Evolutionary conservation across 2,797 vertebrate genomes (phyloP).

Genomic region (Mycteria americana): DNA sequence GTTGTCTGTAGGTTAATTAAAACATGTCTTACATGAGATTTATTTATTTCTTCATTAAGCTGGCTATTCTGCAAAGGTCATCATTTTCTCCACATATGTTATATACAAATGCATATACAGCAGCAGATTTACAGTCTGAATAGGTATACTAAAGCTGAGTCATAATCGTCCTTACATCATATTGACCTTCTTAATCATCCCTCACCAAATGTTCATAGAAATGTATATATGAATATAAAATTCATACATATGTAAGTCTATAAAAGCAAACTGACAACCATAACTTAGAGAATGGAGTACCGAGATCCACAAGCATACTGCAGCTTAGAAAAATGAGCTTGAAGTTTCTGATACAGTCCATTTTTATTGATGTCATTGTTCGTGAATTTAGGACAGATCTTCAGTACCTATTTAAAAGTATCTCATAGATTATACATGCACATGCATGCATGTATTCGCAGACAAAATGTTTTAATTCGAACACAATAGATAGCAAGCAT

Average conservation of each 20-base stretch:
- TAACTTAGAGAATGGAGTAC: neutral
- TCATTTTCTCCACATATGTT: neutral
- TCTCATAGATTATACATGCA: neutral
- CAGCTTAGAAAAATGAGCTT: neutral
- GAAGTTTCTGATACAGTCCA: neutral
- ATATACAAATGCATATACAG: neutral
- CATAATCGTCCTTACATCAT: neutral
- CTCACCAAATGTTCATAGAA: neutral
- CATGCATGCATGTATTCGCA: neutral
- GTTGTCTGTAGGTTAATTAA: neutral
- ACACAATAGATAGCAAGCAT: neutral
- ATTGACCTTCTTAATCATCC: neutral
- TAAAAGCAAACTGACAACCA: neutral
- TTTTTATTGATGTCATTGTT: neutral
- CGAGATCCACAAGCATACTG: neutral
- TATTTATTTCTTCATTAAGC: neutral
- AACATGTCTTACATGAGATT: neutral
- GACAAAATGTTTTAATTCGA: neutral
- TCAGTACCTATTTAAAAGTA: neutral
- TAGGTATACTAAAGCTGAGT: neutral
- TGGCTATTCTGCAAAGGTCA: neutral
- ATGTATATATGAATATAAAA: neutral
- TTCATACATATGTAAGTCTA: neutral
- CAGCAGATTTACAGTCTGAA: neutral
- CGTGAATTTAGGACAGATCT: neutral